Evolutionary conservation across 2,797 vertebrate genomes (phyloP).

Genomic region (Oreortyx pictus): DNA sequence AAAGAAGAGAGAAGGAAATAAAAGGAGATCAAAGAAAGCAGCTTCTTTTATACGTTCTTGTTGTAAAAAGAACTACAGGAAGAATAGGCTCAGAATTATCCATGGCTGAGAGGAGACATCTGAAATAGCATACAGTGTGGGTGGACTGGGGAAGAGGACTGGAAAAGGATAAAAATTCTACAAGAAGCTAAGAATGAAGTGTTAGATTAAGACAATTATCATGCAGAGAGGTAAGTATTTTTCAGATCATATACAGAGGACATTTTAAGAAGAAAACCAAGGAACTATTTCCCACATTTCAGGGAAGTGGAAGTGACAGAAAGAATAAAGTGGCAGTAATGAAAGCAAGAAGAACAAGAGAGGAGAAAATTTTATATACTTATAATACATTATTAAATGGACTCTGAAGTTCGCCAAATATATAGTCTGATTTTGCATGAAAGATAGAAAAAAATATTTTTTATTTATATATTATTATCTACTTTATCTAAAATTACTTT

Average conservation of each 20-base stretch:
- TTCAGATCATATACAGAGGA: background rate
- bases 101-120: background rate
- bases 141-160: background rate
- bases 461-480: background rate
- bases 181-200: background rate
- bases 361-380: background rate
- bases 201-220: background rate
- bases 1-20: background rate
- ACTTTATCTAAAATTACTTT: background rate
- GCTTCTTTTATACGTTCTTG: background rate
- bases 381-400: background rate
- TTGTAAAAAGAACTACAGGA: background rate
- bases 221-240: background rate
- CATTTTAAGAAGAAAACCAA: background rate
- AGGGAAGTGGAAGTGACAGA: background rate
- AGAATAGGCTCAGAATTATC: background rate
- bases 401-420: too few relatives aligned
- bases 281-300: background rate
- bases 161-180: background rate
- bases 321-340: background rate
- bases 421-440: background rate
- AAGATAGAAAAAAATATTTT: background rate
- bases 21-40: background rate
- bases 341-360: background rate
- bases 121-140: background rate